Percentiles rank a stretch among this genome's conserved stretches.
phyloP scores from a whole-genome alignment of 2,113 vertebrate genomes.

The Pao palembangensis region DNA sequence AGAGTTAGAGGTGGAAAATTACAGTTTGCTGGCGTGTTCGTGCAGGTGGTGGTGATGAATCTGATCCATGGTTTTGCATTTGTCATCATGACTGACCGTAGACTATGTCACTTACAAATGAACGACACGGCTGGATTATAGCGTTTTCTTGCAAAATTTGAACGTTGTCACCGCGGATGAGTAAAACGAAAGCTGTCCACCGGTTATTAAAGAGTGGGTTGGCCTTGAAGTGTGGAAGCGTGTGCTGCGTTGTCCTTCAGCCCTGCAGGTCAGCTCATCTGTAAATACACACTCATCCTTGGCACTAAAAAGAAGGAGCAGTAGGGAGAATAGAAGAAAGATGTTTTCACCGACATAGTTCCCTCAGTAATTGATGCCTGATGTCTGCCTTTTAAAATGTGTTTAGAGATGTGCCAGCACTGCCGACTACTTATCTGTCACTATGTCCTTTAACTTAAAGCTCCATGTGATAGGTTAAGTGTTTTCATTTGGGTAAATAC shows the following conservation, averaged over 20 bases:
- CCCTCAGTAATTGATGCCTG: slow-evolving; percentile 49
- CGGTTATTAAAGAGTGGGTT: slow-evolving; percentile 18
- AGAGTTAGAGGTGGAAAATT: slow-evolving; percentile 47
- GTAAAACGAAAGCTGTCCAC: slow-evolving; percentile 34
- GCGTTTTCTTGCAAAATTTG: not conserved
- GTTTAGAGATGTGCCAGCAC: slow-evolving; percentile 29
- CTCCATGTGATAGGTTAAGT: slow-evolving; percentile 50
- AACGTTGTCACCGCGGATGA: not conserved
- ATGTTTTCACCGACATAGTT: slow-evolving; percentile 32
- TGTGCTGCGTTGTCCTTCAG: slow-evolving; percentile 23
- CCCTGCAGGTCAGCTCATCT: slow-evolving; percentile 26
- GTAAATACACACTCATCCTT: slow-evolving; percentile 54
- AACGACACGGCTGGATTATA: not conserved
- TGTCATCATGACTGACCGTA: not conserved
- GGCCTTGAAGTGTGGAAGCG: slow-evolving; percentile 25
- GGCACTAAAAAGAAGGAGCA: slow-evolving; percentile 14
- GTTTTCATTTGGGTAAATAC: slow-evolving; percentile 70
- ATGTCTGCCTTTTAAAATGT: slow-evolving; percentile 36
- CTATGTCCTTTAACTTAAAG: slow-evolving; percentile 20
- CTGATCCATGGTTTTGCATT: slow-evolving; percentile 4
- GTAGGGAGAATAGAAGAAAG: slow-evolving; percentile 28
- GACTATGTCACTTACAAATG: not conserved
- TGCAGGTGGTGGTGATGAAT: slow-evolving; percentile 32
- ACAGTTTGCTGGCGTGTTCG: slow-evolving; percentile 33
- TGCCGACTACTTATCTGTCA: slow-evolving; percentile 53